Percentiles rank a stretch among this genome's conserved stretches.
Conservation (phyloP, 2,113 vertebrate genomes). For the Podilymbus podiceps region DNA sequence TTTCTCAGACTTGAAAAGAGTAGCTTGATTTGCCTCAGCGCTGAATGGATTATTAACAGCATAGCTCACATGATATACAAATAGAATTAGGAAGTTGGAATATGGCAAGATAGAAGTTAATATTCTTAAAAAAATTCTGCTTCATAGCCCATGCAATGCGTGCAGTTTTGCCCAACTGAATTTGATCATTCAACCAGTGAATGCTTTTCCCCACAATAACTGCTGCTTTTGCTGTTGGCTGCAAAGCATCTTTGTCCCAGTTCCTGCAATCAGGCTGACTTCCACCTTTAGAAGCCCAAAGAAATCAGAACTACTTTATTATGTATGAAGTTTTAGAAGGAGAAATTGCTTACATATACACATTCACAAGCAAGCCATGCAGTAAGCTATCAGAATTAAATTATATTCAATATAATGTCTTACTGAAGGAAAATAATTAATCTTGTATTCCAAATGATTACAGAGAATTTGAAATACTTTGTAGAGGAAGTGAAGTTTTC, state of each 20-base stretch:
- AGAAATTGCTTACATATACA: neutral
- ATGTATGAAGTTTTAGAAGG: neutral
- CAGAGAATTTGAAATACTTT: neutral
- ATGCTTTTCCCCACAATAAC: neutral
- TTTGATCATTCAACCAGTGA: neutral
- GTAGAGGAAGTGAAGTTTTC: neutral
- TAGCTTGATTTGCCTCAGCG: neutral
- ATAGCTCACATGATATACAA: neutral
- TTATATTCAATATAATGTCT: neutral
- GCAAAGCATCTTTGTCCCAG: neutral
- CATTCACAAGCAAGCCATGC: neutral
- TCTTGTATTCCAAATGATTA: slow-evolving; percentile 2
- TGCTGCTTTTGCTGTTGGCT: neutral
- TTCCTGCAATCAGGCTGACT: neutral
- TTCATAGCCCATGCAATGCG: neutral
- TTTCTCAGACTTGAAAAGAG: neutral
- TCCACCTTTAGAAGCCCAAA: neutral
- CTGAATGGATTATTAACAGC: neutral
- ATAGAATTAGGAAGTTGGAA: neutral
- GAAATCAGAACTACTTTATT: neutral
- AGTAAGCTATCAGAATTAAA: neutral
- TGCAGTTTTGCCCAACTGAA: neutral
- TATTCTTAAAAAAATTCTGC: neutral
- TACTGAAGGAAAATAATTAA: slow-evolving; percentile 20
- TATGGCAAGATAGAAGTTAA: neutral